Evolutionary conservation across 2,888 invertebrate genomes (phyloP).

Genomic region (Epirrhoe tristata): DNA sequence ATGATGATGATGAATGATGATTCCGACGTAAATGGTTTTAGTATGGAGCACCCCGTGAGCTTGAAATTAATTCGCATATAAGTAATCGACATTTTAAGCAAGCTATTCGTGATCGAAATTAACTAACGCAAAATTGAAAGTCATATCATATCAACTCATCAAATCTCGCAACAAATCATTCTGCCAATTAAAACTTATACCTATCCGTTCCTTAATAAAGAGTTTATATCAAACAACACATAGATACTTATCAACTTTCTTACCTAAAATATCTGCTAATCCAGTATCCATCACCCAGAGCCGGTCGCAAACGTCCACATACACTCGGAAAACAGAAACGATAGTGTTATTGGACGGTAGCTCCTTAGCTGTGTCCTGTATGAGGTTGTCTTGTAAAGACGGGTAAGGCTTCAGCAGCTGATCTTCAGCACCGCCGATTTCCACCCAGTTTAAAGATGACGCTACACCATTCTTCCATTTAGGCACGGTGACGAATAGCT

Average conservation of each 20-base stretch:
- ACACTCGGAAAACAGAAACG: slow-evolving; percentile 90
- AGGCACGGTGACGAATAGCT: slow-evolving; percentile 89
- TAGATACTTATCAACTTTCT: slow-evolving; percentile 43
- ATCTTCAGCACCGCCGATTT: slow-evolving; percentile 87
- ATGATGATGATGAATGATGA: too few relatives aligned
- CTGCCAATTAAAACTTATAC: too few relatives aligned
- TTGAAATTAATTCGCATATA: too few relatives aligned
- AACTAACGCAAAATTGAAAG: too few relatives aligned
- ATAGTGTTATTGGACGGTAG: slow-evolving; percentile 86
- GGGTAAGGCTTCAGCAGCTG: slow-evolving; percentile 91
- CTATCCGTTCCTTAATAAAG: too few relatives aligned
- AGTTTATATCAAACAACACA: neutral
- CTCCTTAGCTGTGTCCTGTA: slow-evolving; percentile 82
- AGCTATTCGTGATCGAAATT: too few relatives aligned
- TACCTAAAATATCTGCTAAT: slow-evolving; percentile 90
- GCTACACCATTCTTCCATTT: slow-evolving; percentile 90
- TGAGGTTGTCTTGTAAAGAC: slow-evolving; percentile 90
- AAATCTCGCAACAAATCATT: too few relatives aligned
- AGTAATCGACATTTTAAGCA: too few relatives aligned
- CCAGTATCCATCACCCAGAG: slow-evolving; percentile 94
- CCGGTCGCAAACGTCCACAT: slow-evolving; percentile 91
- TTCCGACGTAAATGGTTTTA: too few relatives aligned
- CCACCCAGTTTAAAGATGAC: slow-evolving; percentile 88
- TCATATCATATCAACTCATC: too few relatives aligned
- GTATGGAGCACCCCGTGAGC: too few relatives aligned